Base-by-base conservation (phyloP, 1,140 invertebrate genomes). In the Lucilia sericata region DNA sequence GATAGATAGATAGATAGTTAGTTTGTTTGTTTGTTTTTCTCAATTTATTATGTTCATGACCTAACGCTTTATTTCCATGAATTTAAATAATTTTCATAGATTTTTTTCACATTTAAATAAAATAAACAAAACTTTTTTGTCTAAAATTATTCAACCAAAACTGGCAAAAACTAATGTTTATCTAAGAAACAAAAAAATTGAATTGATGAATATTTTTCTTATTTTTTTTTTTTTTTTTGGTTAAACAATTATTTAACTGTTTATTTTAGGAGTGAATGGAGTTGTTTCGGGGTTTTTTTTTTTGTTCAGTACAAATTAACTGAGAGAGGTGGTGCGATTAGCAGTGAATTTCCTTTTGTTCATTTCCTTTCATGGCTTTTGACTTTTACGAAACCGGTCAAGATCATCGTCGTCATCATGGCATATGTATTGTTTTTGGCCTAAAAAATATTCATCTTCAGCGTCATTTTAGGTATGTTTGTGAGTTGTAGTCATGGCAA, bases 71-170 rank as follows among this genome's bases (percentile, higher is more conserved):
- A 42, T 3, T 42, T 42, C 5, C 42, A 42, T 60, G n/a, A 60
- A 60, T 60, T 60, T 12, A 2, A 60, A n/a, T 60, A 14, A n/a
- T 60, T 60, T 60, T 60, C 13, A 17, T 30, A 3, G 25, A 30
- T 30, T 30, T 30, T 30, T 30, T 30, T 30, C 25, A 2, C 1
- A 30, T 2, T 30, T 30, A 30, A 30, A 30, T 30, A 30, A 2
- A 1, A 30, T 3, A 30, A 2, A 30, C 25, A 3, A 30, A 30
- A 2, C n/a, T 17, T 17, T 60, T 60, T 60, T 14, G 55, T 60
- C n/a, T 60, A n/a, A 60, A 60, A 60, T 60, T 60, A 60, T 60
- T 60, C 55, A 60, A 60, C 55, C 55, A 60, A 60, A 60, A 60
- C 55, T 60, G 17, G 3, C 25, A 30, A 17, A 17, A 60, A 60